A percentile compares a stretch with the other conserved stretches of the same genome.
Evolutionary conservation across 1,140 invertebrate species (phyloP).

Genomic region (Dermatophagoides farinae): DNA sequence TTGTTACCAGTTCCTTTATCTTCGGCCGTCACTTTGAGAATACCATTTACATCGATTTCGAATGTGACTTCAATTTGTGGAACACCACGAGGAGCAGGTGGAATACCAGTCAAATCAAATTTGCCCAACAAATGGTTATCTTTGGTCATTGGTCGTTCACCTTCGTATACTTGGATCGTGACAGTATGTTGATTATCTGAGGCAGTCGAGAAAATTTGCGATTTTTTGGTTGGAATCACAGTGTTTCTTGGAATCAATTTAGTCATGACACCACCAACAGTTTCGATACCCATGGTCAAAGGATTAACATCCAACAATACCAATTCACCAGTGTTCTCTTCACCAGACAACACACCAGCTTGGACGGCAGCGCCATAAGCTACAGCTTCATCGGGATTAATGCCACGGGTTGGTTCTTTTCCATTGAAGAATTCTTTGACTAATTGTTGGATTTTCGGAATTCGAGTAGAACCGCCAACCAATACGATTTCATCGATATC

Average conservation of each 20-base stretch:
- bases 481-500: slow-evolving; percentile 97
- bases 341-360: slow-evolving; percentile 52
- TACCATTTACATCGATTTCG: slow-evolving; percentile 97
- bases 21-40: slow-evolving; percentile 79
- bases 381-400: slow-evolving; percentile 95
- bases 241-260: slow-evolving; percentile 94
- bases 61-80: slow-evolving; percentile 72
- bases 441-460: slow-evolving; percentile 94
- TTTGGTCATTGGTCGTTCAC: slow-evolving; percentile 97
- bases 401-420: slow-evolving; percentile 89
- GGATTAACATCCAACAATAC: slow-evolving; percentile 95
- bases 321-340: slow-evolving; percentile 47
- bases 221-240: slow-evolving; percentile 98
- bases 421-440: slow-evolving; percentile 97
- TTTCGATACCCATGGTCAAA: slow-evolving; percentile 95
- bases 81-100: slow-evolving; percentile 86
- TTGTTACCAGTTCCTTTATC: slow-evolving; percentile 96
- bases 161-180: slow-evolving; percentile 89
- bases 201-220: slow-evolving; percentile 96
- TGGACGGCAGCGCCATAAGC: slow-evolving; percentile 97
- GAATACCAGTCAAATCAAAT: slow-evolving; percentile 94
- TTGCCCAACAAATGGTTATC: slow-evolving; percentile 94
- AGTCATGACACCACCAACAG: slow-evolving; percentile 98
- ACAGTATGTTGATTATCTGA: slow-evolving; percentile 98
- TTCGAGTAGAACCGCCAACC: slow-evolving; percentile 95